Conservation (phyloP, 2,113 vertebrate genomes). For the Anolis carolinensis region DNA sequence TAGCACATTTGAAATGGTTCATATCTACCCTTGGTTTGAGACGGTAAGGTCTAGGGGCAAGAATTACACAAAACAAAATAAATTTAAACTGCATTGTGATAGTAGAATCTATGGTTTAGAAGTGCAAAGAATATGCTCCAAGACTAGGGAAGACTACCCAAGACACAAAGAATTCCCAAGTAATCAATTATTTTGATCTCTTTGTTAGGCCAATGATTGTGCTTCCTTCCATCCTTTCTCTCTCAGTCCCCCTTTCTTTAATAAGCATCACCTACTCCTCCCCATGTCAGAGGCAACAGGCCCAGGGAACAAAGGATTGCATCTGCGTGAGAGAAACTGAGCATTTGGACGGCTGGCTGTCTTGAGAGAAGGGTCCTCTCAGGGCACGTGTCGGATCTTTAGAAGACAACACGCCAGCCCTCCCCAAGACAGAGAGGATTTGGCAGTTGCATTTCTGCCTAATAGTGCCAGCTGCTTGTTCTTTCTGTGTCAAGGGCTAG, state of each 20-base stretch:
- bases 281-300: neutral
- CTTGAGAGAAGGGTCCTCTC: accelerated
- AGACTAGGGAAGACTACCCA: neutral
- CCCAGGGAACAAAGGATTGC: slow-evolving; percentile 6
- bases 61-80: neutral
- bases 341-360: slow-evolving; percentile 8
- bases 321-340: slow-evolving; percentile 28
- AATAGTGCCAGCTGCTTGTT: slow-evolving; percentile 26
- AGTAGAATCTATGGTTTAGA: neutral
- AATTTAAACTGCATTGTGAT: neutral
- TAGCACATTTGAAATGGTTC: neutral
- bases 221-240: too few relatives aligned
- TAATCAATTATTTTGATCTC: slow-evolving; percentile 16
- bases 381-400: slow-evolving; percentile 1
- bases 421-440: slow-evolving; percentile 14
- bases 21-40: neutral
- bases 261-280: neutral
- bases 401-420: slow-evolving; percentile 6
- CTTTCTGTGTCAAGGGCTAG: neutral
- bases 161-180: neutral
- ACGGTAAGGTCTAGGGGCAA: neutral
- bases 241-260: neutral
- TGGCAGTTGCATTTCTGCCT: neutral
- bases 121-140: neutral
- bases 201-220: neutral